phyloP scores from a whole-genome alignment of 2,888 invertebrate genomes.

The Ophion costatus region DNA sequence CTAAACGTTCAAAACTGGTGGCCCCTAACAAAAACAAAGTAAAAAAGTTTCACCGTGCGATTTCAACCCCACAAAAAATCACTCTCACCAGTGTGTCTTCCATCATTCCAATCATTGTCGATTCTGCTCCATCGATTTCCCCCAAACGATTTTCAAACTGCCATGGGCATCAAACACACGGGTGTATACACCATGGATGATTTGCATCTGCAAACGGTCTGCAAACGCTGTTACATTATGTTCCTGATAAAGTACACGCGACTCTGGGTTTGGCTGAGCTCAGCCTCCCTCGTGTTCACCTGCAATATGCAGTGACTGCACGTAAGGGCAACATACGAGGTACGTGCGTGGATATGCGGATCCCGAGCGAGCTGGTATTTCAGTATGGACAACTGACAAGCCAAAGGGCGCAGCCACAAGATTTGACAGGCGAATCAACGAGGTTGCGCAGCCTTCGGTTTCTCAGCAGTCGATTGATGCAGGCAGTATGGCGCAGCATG shows the following conservation, averaged over 20 bases:
- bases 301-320: constrained; percentile 19
- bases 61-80: too few relatives aligned
- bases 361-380: background rate
- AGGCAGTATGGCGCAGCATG: background rate
- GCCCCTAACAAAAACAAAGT: too few relatives aligned
- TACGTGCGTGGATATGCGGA: background rate
- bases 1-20: too few relatives aligned
- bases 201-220: constrained; percentile 16
- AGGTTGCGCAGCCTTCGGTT: too few relatives aligned
- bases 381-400: too few relatives aligned
- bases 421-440: background rate
- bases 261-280: background rate
- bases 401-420: background rate
- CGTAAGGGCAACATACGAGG: background rate
- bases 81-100: too few relatives aligned
- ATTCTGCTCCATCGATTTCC: too few relatives aligned
- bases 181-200: background rate
- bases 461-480: background rate
- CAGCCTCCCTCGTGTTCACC: constrained; percentile 3
- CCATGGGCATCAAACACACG: too few relatives aligned
- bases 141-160: too few relatives aligned
- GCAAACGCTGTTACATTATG: constrained; percentile 27
- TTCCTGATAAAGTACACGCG: background rate
- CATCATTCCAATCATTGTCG: too few relatives aligned
- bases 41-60: too few relatives aligned